Evolutionary conservation across 2,888 invertebrate genomes (phyloP).

Genomic region (Hyposoter dolosus): DNA sequence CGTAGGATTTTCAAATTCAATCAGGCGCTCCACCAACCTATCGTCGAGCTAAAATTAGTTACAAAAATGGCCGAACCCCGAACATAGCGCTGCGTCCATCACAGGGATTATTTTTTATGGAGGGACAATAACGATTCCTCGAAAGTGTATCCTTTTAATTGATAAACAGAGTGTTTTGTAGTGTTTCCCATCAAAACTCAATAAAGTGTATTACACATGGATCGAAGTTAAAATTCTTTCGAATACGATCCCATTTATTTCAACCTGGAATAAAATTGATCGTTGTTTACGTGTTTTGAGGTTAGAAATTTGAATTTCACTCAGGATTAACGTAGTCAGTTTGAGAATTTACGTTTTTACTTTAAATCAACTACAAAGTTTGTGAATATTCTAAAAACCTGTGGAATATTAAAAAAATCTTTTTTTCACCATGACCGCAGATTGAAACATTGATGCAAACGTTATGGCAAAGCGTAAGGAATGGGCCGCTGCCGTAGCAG

Average conservation of each 20-base stretch:
- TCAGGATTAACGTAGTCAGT: neutral
- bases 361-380: neutral
- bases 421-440: neutral
- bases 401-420: neutral
- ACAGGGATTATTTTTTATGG: slow-evolving; percentile 11
- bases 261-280: slow-evolving; percentile 8
- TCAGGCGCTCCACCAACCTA: neutral
- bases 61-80: neutral
- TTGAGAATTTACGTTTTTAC: neutral
- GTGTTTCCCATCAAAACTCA: neutral
- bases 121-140: slow-evolving; percentile 16
- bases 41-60: neutral
- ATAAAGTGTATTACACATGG: neutral
- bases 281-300: slow-evolving; percentile 18
- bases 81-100: slow-evolving; percentile 13
- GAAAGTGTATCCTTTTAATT: slow-evolving; percentile 1
- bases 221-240: neutral
- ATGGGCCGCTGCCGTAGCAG: slow-evolving; percentile 51
- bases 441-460: slow-evolving; percentile 38
- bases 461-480: slow-evolving; percentile 30
- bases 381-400: neutral
- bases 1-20: neutral
- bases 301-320: slow-evolving; percentile 64
- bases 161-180: neutral
- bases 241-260: neutral